Evolutionary conservation across 2,888 invertebrate species (phyloP).

Genomic region (Spodoptera picta): DNA sequence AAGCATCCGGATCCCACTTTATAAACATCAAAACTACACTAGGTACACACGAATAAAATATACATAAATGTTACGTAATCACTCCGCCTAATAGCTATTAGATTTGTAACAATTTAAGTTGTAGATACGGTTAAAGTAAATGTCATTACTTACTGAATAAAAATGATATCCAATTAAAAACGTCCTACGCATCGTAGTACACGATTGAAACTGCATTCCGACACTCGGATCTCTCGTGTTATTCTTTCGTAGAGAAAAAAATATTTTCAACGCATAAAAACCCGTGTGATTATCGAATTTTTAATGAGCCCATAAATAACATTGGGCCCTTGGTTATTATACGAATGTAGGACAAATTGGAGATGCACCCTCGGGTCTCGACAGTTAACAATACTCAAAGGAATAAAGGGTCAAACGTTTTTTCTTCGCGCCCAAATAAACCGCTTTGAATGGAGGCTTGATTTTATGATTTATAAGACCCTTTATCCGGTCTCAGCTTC

Average conservation of each 20-base stretch:
- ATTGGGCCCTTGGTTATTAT: slow-evolving; percentile 79
- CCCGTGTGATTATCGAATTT: slow-evolving; percentile 80
- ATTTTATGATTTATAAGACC: slow-evolving; percentile 88
- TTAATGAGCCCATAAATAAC: slow-evolving; percentile 86
- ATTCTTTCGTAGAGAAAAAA: slow-evolving; percentile 46
- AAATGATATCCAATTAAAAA: slow-evolving; percentile 79
- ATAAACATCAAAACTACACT: slow-evolving; percentile 47
- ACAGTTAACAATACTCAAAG: slow-evolving; percentile 74
- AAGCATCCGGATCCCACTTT: slow-evolving; percentile 31
- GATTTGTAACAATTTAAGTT: slow-evolving; percentile 68
- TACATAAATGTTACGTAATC: slow-evolving; percentile 61
- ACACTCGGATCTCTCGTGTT: slow-evolving; percentile 42
- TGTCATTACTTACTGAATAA: slow-evolving; percentile 68
- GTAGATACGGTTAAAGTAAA: slow-evolving; percentile 62
- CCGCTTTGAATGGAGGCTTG: slow-evolving; percentile 84
- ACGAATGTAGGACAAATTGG: slow-evolving; percentile 84
- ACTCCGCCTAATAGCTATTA: slow-evolving; percentile 59
- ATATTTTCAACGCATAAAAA: slow-evolving; percentile 56
- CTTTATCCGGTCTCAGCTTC: slow-evolving; percentile 84
- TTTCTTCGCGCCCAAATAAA: slow-evolving; percentile 80
- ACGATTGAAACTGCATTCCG: slow-evolving; percentile 61
- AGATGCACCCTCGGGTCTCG: slow-evolving; percentile 77
- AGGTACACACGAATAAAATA: slow-evolving; percentile 63
- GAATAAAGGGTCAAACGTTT: slow-evolving; percentile 79
- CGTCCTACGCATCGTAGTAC: slow-evolving; percentile 73